A percentile compares a stretch with the other conserved stretches of the same genome.
phyloP scores from a whole-genome alignment of 23 tunicate species.

The Halocynthia aurantium region DNA sequence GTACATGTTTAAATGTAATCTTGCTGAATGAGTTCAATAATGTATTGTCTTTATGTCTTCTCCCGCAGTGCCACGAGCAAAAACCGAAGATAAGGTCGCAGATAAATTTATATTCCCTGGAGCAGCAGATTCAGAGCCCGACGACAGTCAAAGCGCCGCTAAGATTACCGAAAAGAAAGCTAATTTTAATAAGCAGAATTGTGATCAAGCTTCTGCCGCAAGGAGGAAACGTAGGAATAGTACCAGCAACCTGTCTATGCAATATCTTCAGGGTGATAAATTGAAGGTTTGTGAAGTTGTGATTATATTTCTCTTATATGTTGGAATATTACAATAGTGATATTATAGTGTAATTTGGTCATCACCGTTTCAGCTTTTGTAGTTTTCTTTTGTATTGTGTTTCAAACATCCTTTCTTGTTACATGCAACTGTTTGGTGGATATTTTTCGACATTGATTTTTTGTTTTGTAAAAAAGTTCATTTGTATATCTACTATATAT shows the following conservation, averaged over 20 bases:
- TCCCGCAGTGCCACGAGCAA: background rate
- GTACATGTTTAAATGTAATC: background rate
- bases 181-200: background rate
- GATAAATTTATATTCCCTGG: background rate
- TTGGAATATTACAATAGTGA: background rate
- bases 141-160: constrained; percentile 8
- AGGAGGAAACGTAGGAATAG: constrained; percentile 12
- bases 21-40: background rate
- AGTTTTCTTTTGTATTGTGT: too few relatives aligned
- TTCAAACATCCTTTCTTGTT: too few relatives aligned
- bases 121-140: constrained; percentile 19
- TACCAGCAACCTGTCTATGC: constrained; percentile 15
- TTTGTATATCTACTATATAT: background rate
- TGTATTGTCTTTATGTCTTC: background rate
- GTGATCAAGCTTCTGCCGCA: background rate
- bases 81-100: constrained; percentile 2
- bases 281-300: constrained; percentile 16
- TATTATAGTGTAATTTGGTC: too few relatives aligned
- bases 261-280: constrained; percentile 36
- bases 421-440: too few relatives aligned
- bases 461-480: too few relatives aligned
- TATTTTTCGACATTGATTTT: too few relatives aligned
- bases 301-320: background rate
- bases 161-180: background rate
- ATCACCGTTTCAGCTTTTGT: too few relatives aligned